phyloP scores from a whole-genome alignment of 2,113 vertebrate genomes.

The Triplophysa rosa region DNA sequence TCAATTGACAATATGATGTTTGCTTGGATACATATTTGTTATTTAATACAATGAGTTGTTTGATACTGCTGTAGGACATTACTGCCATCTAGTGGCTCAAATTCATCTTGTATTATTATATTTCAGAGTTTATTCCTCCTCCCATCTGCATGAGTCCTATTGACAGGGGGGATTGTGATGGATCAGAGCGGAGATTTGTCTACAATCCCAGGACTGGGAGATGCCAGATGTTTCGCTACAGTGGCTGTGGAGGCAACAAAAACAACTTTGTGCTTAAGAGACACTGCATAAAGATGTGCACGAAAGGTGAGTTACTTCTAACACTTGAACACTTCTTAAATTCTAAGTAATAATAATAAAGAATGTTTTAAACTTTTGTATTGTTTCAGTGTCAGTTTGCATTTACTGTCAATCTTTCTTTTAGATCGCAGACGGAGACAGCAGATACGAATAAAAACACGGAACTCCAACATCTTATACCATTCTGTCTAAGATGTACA shows the following conservation, averaged over 20 bases:
- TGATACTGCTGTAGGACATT: not conserved
- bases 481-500: slow-evolving; percentile 45
- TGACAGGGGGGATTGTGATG: slow-evolving; percentile 77
- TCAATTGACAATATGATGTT: too few relatives aligned
- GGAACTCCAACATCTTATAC: slow-evolving; percentile 58
- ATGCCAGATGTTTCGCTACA: slow-evolving; percentile 81
- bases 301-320: slow-evolving; percentile 61
- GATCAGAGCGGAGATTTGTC: slow-evolving; percentile 72
- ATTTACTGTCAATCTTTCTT: slow-evolving; percentile 24
- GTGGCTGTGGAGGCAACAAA: slow-evolving; percentile 87
- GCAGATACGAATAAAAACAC: slow-evolving; percentile 70
- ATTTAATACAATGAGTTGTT: not conserved
- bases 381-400: not conserved
- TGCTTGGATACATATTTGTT: not conserved
- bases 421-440: slow-evolving; percentile 44
- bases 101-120: not conserved
- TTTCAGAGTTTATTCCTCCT: slow-evolving; percentile 64
- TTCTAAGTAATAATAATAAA: too few relatives aligned
- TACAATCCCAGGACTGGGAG: slow-evolving; percentile 69
- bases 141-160: slow-evolving; percentile 69
- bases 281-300: slow-evolving; percentile 77
- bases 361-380: not conserved
- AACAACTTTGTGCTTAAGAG: slow-evolving; percentile 82
- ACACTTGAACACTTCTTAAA: slow-evolving; percentile 19
- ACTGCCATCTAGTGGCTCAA: slow-evolving; percentile 1